Evolutionary conservation across 1,140 invertebrate genomes (phyloP), one percentile per base, ranked within the genome.

Genomic region (Oedothorax gibbosus): DNA sequence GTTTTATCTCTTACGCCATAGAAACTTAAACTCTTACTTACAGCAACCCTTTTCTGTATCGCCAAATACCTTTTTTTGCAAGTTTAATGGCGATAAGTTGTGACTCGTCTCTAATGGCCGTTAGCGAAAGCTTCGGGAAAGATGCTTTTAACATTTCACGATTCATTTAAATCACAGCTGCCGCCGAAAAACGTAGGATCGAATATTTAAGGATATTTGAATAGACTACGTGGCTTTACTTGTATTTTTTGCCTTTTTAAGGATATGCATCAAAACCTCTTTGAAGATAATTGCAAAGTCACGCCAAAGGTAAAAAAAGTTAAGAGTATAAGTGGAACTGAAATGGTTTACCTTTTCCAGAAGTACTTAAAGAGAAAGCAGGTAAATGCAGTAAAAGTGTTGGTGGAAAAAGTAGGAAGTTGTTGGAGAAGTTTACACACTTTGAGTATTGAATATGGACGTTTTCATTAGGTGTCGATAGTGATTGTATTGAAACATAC

Each of bases 41-140:
- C 15, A 64, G 80, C 69, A 82, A 82, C 80, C 80, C 80, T 82
- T 62, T 73, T n/a, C 20, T 64, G 35, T 50, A 50, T 62, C 69
- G 69, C 80, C 69, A 82, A 82, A 82, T 73, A 65, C 53, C 80
- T 82, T 53, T 60, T 54, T 82, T 82, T 57, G 73, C 62, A 82
- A 64, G 69, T 82, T 82, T 82, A 82, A 82, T 82, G 69, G 69
- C 80, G 80, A 82, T 82, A 82, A 82, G 80, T 73, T 82, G 68
- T 73, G 80, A 82, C 80, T 73, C 49, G 7, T 56, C 80, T 82
- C 56, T 82, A 82, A 82, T 82, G 80, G 80, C n/a, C 15, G n/a
- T 7, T 49, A 51, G 56, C 64, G 69, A 82, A 71, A 72, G 49
- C 35, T 53, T 15, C 18, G 20, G 35, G 51, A 62, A 81, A 71